A percentile compares a stretch with the other conserved stretches of the same genome.
phyloP scores from a whole-genome alignment of 1,140 invertebrate species.

The Papilio polyxenes region DNA sequence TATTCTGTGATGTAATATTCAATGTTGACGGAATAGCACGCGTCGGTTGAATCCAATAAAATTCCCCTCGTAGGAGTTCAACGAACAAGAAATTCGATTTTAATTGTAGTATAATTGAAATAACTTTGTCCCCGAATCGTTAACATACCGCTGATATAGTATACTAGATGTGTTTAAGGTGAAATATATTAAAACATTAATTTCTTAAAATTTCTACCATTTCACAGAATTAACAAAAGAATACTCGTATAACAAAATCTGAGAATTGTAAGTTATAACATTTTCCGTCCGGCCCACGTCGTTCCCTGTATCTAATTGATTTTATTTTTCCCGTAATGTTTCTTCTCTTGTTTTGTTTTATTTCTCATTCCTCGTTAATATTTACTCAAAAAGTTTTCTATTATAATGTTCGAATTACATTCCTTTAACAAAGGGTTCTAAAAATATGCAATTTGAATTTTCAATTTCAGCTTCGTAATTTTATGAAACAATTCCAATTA shows the following conservation, averaged over 20 bases:
- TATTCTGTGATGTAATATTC: conserved; percentile 22
- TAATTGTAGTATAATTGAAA: conserved; percentile 53
- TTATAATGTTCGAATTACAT: background rate
- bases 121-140: conserved; percentile 48
- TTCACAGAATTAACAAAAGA: background rate
- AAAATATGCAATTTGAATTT: conserved; percentile 8
- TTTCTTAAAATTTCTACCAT: too few species aligned
- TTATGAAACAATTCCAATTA: conserved; percentile 19
- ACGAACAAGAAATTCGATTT: conserved; percentile 47
- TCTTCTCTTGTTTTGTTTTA: background rate
- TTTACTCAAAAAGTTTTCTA: background rate
- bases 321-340: background rate
- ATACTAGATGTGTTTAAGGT: conserved; percentile 37
- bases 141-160: conserved; percentile 34
- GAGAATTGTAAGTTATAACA: background rate
- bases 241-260: background rate
- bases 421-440: background rate
- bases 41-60: conserved; percentile 34
- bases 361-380: background rate
- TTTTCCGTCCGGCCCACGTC: background rate
- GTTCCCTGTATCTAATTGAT: background rate
- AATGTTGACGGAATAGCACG: conserved; percentile 24
- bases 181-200: background rate
- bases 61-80: conserved; percentile 35
- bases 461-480: background rate